Evolutionary conservation across 2,888 invertebrate species (phyloP), one percentile per base, ranked within the genome.

Genomic region (Celastrina argiolus): DNA sequence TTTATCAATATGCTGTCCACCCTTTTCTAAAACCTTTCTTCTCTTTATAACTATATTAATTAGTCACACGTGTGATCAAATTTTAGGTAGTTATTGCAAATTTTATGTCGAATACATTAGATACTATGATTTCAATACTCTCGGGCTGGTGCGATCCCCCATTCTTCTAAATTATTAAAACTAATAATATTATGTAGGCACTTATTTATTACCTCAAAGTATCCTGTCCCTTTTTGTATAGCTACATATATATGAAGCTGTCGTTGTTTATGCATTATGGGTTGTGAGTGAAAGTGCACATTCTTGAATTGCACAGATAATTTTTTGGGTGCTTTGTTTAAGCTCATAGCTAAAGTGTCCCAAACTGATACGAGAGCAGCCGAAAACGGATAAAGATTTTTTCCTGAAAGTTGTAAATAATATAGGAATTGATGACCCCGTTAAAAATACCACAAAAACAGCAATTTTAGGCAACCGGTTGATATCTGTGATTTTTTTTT

Each of bases 331-430:
- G 28, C 18, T 6, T 22, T 6, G 10, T 64, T 18, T 16, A 28
- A 16, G 10, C 45, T 45, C n/a, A 14, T n/a, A 31, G n/a, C 31
- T 6, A 64, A 64, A 4, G 26, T 64, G 42, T 45, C 63, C 63
- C 63, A 63, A 6, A 63, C 63, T n/a, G 22, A 41, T n/a, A 63
- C 63, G 8, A 63, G 28, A 42, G 42, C 28, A n/a, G 63, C 63
- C 14, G 63, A 12, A 28, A 36, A 41, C n/a, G 63, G 63, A n/a
- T 63, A 63, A 3, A 28, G 63, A 10, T 63, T 63, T 63, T 28
- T 63, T 16, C 63, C 63, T 63, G 10, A 63, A 63, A 63, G 10
- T 10, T 26, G 4, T n/a, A n/a, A n/a, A n/a, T n/a, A n/a, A n/a
- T n/a, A n/a, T n/a, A n/a, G n/a, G n/a, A n/a, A n/a, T n/a, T n/a